Conservation (phyloP, 2,888 invertebrate species). For the Cheilosia urbana region DNA sequence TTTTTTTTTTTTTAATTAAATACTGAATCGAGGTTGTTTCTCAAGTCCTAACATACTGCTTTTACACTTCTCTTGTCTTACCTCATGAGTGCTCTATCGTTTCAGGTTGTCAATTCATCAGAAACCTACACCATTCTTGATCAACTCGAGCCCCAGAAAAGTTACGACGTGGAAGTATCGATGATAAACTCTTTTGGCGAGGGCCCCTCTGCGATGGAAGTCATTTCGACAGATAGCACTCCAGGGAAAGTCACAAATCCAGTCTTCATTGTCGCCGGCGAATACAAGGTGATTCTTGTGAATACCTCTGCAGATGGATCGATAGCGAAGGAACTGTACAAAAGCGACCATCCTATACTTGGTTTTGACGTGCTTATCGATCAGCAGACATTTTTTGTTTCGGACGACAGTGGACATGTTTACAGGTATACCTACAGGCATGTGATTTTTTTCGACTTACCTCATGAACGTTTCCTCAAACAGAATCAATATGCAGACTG, state of each 20-base stretch:
- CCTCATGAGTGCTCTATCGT: background rate
- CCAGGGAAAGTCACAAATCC: conserved; percentile 71
- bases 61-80: too few species aligned
- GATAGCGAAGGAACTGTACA: conserved; percentile 77
- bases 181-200: conserved; percentile 92
- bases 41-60: too few species aligned
- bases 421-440: conserved; percentile 81
- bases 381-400: conserved; percentile 89
- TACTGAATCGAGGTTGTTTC: too few species aligned
- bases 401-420: conserved; percentile 88
- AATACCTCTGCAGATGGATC: conserved; percentile 82
- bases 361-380: conserved; percentile 92
- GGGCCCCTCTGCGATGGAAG: conserved; percentile 88
- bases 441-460: background rate
- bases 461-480: background rate
- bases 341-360: conserved; percentile 81
- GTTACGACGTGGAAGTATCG: conserved; percentile 91
- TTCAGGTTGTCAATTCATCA: conserved; percentile 13
- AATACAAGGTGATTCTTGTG: conserved; percentile 88
- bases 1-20: too few species aligned
- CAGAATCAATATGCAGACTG: conserved; percentile 70
- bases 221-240: conserved; percentile 87
- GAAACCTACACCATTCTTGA: conserved; percentile 83
- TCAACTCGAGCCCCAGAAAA: conserved; percentile 88
- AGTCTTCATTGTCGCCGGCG: conserved; percentile 87